A percentile compares a stretch with the other conserved stretches of the same genome.
phyloP scores from a whole-genome alignment of 1,140 invertebrate genomes.

The Scaptomyza graminum region DNA sequence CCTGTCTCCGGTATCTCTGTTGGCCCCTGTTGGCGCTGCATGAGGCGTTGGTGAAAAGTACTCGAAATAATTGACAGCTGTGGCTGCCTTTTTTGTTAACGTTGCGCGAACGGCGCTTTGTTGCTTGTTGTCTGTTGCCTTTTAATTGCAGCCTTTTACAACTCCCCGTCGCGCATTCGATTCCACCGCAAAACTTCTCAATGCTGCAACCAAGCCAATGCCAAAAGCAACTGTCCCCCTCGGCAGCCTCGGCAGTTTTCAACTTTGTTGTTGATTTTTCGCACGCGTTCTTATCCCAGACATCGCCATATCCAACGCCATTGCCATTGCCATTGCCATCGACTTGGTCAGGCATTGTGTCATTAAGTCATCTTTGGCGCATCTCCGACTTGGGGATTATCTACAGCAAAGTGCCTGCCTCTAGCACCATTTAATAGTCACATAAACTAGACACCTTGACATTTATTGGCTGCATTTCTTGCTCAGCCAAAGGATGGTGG shows the following conservation, averaged over 20 bases:
- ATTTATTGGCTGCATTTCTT: slow-evolving; percentile 42
- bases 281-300: slow-evolving; percentile 47
- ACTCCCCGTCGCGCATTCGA: slow-evolving; percentile 57
- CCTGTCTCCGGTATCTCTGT: slow-evolving; percentile 3
- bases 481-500: background rate
- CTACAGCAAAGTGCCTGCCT: slow-evolving; percentile 21
- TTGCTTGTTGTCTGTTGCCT: slow-evolving; percentile 48
- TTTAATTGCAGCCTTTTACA: slow-evolving; percentile 79
- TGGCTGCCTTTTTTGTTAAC: slow-evolving; percentile 78
- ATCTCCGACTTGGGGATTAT: slow-evolving; percentile 46
- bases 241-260: background rate
- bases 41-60: slow-evolving; percentile 82
- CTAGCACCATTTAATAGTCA: slow-evolving; percentile 51
- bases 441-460: slow-evolving; percentile 62
- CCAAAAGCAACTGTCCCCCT: slow-evolving; percentile 2
- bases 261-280: slow-evolving; percentile 60
- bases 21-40: slow-evolving; percentile 55
- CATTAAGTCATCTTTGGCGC: slow-evolving; percentile 66
- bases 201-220: background rate
- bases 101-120: slow-evolving; percentile 44
- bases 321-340: slow-evolving; percentile 6
- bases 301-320: slow-evolving; percentile 1
- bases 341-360: slow-evolving; percentile 53
- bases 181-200: slow-evolving; percentile 19
- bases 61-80: slow-evolving; percentile 82